These are phyloP conservation scores for Tursiops truncatus DNA, from an alignment of 2,113 vertebrate species.

Conservation along the genomic window DNA sequence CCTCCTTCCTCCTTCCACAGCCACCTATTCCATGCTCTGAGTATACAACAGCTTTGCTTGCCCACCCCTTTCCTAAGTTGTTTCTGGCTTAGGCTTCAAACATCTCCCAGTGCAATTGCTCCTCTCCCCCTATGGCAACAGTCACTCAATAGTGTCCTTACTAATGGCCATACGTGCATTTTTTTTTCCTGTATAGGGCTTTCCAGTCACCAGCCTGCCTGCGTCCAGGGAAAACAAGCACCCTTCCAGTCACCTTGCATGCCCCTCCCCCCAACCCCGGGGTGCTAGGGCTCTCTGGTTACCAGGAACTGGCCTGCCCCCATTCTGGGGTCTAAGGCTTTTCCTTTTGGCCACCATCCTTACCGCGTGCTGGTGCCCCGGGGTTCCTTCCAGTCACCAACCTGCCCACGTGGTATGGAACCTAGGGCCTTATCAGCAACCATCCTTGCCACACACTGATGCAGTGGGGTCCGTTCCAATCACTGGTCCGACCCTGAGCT, in stretches of 20 bases:
- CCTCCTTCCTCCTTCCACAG: background rate
- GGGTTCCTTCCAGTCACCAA: background rate
- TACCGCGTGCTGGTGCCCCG: background rate
- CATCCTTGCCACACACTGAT: background rate
- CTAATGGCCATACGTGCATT: background rate
- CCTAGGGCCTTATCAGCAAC: background rate
- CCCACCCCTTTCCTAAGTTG: background rate
- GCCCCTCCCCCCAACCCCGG: background rate
- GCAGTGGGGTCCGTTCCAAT: background rate
- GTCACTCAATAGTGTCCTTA: background rate
- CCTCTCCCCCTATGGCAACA: background rate
- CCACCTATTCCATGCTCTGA: background rate
- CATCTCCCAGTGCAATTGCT: background rate
- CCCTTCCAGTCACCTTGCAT: background rate
- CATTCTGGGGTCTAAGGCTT: background rate
- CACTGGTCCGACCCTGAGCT: fast-evolving
- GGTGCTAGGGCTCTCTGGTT: background rate
- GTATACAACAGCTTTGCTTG: background rate
- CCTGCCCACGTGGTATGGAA: background rate
- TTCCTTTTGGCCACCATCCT: background rate
- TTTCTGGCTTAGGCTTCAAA: background rate
- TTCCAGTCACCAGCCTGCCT: background rate
- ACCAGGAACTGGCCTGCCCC: background rate
- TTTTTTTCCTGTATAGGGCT: background rate
- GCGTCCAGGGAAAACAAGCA: background rate